Percentiles rank a stretch among this genome's conserved stretches.
These are phyloP conservation scores for Aurelia sp. DNA, from an alignment of 30 jellyfish, hydroid and myxozoan species.

Conservation along the genomic window DNA sequence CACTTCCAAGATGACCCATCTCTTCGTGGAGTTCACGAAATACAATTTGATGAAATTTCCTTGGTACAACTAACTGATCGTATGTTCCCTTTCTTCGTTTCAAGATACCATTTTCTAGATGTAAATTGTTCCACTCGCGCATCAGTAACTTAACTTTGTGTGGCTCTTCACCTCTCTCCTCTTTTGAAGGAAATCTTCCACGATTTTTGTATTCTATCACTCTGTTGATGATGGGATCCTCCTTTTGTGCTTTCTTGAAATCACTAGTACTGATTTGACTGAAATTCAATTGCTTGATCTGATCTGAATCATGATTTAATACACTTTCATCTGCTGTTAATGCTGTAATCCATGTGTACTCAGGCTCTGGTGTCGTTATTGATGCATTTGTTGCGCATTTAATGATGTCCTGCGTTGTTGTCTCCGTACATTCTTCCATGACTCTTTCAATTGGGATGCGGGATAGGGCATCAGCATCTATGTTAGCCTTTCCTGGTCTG, in stretches of 20 bases:
- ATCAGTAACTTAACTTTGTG: neutral
- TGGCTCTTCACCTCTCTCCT: neutral
- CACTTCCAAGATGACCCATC: conserved; percentile 44
- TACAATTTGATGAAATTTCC: neutral
- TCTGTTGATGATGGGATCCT: too few species aligned
- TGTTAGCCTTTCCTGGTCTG: conserved; percentile 59
- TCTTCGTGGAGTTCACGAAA: conserved; percentile 16
- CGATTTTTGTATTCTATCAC: too few species aligned
- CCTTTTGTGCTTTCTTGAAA: neutral
- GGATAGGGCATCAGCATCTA: conserved; percentile 53
- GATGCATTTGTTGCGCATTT: neutral
- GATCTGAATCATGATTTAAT: conserved; percentile 1
- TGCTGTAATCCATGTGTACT: conserved; percentile 14
- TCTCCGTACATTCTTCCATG: neutral
- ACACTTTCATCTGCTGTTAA: conserved; percentile 1
- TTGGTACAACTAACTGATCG: conserved; percentile 20
- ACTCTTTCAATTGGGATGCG: neutral
- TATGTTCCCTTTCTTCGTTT: neutral
- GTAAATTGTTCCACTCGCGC: neutral
- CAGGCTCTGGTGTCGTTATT: conserved; percentile 18
- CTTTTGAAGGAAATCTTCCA: too few species aligned
- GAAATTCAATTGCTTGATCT: neutral
- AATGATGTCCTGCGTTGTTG: neutral
- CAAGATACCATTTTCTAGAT: too few species aligned
- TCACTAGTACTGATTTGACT: conserved; percentile 4